Base-by-base conservation (phyloP, 2,113 vertebrate genomes). In the Sapayoa aenigma region DNA sequence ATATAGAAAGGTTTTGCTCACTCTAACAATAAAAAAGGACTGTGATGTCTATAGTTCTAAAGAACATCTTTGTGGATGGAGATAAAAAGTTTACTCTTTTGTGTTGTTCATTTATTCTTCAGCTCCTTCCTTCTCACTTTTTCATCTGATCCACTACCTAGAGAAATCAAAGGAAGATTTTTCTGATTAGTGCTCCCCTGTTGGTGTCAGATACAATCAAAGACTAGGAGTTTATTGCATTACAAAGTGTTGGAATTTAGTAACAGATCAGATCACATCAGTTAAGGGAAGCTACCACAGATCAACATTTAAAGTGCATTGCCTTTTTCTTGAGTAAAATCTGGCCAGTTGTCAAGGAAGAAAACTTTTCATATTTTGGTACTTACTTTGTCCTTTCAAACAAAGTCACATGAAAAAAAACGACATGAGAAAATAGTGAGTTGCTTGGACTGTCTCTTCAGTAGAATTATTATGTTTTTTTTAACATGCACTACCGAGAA, bases 111-210 rank as follows among this genome's bases (percentile, higher is more conserved):
- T 85, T 89, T 90, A 50, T 94, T 91, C 83, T 77, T 90, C n/a
- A 44, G 68, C 68, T 93, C 67, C 58, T 83, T 91, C 67, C 42
- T 75, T 91, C 92, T 80, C 82, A 71, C 75, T 77, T 46, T 42
- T 80, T 78, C 63, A 77, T 85, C 81, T 94, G 84, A 95, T 90
- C 71, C 68, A 59, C 78, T 73, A 90, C 21, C 58, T 72, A 83
- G 68, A 90, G 72, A 90, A 95, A 95, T 94, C 93, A 95, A 96
- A 96, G 63, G 2, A 56, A 85, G 42, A 67, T 83, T 93, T 83
- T 96, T 94, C 89, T 94, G 75, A 96, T 95, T 82, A 90, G 82
- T 86, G 42, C 27, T 73, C 84, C 18, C 12, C 42, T 77, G 78
- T 33, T 73, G 33, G 77, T 89, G 71, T 62, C 87, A 94, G 84